Conservation (phyloP, 2,888 invertebrate genomes). For the Nezara viridula region DNA sequence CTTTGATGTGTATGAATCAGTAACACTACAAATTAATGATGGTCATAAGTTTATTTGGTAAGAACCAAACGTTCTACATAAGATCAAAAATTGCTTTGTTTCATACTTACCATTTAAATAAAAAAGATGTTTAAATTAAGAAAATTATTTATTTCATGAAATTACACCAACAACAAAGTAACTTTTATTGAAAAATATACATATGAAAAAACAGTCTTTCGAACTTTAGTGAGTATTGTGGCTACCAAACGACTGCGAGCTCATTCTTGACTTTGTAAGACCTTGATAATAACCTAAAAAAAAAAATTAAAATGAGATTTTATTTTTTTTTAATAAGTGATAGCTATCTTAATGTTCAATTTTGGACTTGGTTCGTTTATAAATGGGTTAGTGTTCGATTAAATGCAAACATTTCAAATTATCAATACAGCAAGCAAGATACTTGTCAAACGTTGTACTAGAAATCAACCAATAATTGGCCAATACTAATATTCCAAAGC, state of each 20-base stretch:
- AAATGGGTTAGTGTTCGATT: no score
- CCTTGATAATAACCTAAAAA: conserved; percentile 62
- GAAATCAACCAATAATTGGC: no score
- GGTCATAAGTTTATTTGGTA: neutral
- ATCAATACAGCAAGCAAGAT: no score
- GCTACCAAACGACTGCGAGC: conserved; percentile 63
- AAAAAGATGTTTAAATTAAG: neutral
- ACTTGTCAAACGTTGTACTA: no score
- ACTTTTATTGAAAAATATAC: conserved; percentile 38
- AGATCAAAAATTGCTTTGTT: neutral
- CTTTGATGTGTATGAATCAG: neutral
- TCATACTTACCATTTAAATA: neutral
- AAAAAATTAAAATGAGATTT: neutral
- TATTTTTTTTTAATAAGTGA: no score
- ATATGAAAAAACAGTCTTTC: conserved; percentile 30
- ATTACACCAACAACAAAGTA: conserved; percentile 21
- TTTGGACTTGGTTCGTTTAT: no score
- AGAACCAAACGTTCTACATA: neutral
- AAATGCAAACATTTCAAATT: no score
- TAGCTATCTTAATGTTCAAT: neutral
- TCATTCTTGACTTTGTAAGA: conserved; percentile 69
- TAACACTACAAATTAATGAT: neutral
- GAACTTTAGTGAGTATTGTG: conserved; percentile 19
- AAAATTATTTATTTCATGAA: neutral
- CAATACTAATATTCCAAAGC: no score